phyloP scores from a whole-genome alignment of 1,140 invertebrate genomes.

The Megalopta genalis region DNA sequence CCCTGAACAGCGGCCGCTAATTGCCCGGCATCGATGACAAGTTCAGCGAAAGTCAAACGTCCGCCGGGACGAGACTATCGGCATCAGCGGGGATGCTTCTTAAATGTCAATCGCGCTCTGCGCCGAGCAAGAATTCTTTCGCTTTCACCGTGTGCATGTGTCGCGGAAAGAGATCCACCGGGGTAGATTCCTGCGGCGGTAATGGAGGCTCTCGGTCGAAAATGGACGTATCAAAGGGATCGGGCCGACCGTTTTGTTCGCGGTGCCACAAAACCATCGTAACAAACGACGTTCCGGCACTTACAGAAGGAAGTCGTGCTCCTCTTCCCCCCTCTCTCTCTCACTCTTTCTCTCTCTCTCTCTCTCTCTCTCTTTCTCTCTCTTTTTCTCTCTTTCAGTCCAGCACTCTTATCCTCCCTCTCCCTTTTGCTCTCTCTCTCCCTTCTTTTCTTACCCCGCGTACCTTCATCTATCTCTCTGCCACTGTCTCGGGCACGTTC shows the following conservation, averaged over 20 bases:
- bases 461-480: neutral
- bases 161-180: neutral
- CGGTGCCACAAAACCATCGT: slow-evolving; percentile 33
- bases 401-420: too few species aligned
- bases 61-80: neutral
- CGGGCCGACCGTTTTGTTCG: slow-evolving; percentile 42
- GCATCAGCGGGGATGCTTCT: neutral
- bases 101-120: slow-evolving; percentile 33
- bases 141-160: slow-evolving; percentile 16
- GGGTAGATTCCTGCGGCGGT: neutral
- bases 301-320: slow-evolving; percentile 54
- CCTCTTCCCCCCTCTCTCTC: neutral
- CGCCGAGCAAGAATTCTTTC: neutral
- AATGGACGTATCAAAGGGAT: slow-evolving; percentile 44
- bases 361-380: too few species aligned
- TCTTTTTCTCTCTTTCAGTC: too few species aligned
- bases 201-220: slow-evolving; percentile 36
- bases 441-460: too few species aligned
- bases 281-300: slow-evolving; percentile 49
- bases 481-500: slow-evolving; percentile 52
- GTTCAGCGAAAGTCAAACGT: slow-evolving; percentile 23
- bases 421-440: neutral
- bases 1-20: slow-evolving; percentile 21
- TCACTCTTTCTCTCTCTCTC: too few species aligned
- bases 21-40: slow-evolving; percentile 36